Base-by-base conservation (phyloP, 2,888 invertebrate genomes). In the Zhuqinia jingwanae region DNA sequence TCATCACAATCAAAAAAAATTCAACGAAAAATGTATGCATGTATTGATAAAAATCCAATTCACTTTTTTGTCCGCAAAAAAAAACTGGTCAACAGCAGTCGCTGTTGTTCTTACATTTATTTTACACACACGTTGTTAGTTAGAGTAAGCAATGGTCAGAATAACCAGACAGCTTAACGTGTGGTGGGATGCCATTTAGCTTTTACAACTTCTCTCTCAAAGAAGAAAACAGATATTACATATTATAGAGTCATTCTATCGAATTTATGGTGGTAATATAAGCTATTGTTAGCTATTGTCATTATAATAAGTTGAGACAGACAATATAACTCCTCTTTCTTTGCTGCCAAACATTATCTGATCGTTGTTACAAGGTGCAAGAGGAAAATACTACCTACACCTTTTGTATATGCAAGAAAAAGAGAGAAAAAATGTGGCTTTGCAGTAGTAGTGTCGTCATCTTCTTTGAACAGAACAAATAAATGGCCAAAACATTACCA, bases 271-370 rank as follows among this genome's bases (percentile, higher is more conserved):
- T 68, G 42, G 22, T 65, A 50, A 79, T 79, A 25, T 81, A 70
- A 63, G 50, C 75, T 63, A 82, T 63, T 82, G 75, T 75, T 82
- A 60, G 82, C 50, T 30, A 82, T 45, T 81, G 81, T 73, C 58
- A 81, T 81, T 81, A 56, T 47, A 68, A 68, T 20, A 68, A 56
- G 13, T 76, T 53, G 17, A 36, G 36, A 36, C 36, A 42, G 22
- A 17, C 17, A 17, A 17, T n/a, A 36, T 53, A 53, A 63, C 65
- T 36, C 36, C 36, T 36, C 36, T 36, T 36, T 36, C 36, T 36
- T 36, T 36, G n/a, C 36, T 42, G 42, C 65, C 42, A 68, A 68
- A 42, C 20, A 17, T 53, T 53, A 36, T 36, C 36, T 53, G 65
- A 17, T 20, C 25, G 27, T 60, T 6, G 36, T n/a, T n/a, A n/a